Base-by-base conservation (phyloP, 2,888 invertebrate species). In the Diarsia mendica region DNA sequence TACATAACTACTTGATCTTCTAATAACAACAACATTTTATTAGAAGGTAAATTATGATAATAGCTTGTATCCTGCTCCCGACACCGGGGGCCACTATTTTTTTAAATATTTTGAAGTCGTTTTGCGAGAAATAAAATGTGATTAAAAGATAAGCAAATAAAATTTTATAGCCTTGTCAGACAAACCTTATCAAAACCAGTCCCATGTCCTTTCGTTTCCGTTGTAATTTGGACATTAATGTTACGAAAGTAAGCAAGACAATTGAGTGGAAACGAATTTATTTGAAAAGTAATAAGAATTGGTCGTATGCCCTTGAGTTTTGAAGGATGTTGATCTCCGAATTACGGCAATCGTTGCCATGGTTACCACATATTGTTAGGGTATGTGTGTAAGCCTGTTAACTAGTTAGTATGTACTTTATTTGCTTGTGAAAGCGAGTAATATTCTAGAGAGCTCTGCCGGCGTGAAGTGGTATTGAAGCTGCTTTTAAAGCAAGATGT, bases 371-470 rank as follows among this genome's bases (percentile, higher is more conserved):
- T 53, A 61, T 64, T 75, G 53, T 83, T 82, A 70, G 61, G 51
- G 61, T 71, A 76, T 23, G 23, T 65, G 39, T 49, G 68, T 64
- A 55, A 58, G 49, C 15, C 20, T 46, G 71, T 73, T 60, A 28
- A 51, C 11, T n/a, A 2, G n/a, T 55, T 61, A 60, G 9, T 69
- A 46, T 28, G 61, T 73, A 61, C 23, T 68, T 58, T 71, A 61
- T 33, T 69, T 49, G 55, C 33, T 73, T 80, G 82, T 85, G 87
- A 85, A 87, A 85, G 83, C 67, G 71, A 75, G 55, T n/a, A 53
- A 60, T 67, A 66, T 66, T 70, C 69, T 49, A 82, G 77, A 86
- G 73, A 77, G 70, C 11, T 79, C 61, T 55, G 33, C 28, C 13
- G 55, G 44, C 46, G 20, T 48, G 39, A 18, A 63, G 68, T 23